These are phyloP conservation scores for Phengaris arion DNA, from an alignment of 2,888 invertebrate species.

Conservation along the genomic window DNA sequence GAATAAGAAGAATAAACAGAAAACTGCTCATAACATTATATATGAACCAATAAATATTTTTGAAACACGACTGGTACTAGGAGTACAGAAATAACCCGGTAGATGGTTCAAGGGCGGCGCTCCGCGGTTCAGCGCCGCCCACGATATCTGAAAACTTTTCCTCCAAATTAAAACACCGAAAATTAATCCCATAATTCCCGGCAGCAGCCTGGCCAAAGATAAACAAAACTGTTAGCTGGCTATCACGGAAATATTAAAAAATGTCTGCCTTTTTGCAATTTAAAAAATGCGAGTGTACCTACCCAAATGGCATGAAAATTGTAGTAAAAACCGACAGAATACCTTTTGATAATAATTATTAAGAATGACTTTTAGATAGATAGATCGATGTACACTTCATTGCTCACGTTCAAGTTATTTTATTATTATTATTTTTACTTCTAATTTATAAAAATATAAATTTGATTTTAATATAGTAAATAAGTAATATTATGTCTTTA, in stretches of 20 bases:
- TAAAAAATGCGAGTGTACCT: background rate
- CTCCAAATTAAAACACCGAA: constrained; percentile 50
- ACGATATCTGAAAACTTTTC: constrained; percentile 49
- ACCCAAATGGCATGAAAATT: no score
- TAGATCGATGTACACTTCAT: no score
- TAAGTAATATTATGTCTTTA: no score
- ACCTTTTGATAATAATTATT: no score
- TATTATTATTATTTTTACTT: no score
- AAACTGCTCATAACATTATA: constrained; percentile 35
- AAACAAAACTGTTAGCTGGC: constrained; percentile 26
- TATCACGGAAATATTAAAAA: constrained; percentile 29
- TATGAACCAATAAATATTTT: constrained; percentile 38
- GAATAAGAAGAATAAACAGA: background rate
- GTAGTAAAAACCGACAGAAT: no score
- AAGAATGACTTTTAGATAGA: no score
- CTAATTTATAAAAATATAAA: no score
- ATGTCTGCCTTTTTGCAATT: background rate
- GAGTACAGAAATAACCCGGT: constrained; percentile 43
- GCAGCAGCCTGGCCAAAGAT: constrained; percentile 8
- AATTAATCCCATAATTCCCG: constrained; percentile 39
- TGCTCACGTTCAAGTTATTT: no score
- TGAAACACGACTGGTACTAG: constrained; percentile 32
- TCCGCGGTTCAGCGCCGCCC: constrained; percentile 40
- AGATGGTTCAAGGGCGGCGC: constrained; percentile 49
- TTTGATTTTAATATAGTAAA: no score